Evolutionary conservation across 2,888 invertebrate genomes (phyloP).

Genomic region (Tiliacea citrago): DNA sequence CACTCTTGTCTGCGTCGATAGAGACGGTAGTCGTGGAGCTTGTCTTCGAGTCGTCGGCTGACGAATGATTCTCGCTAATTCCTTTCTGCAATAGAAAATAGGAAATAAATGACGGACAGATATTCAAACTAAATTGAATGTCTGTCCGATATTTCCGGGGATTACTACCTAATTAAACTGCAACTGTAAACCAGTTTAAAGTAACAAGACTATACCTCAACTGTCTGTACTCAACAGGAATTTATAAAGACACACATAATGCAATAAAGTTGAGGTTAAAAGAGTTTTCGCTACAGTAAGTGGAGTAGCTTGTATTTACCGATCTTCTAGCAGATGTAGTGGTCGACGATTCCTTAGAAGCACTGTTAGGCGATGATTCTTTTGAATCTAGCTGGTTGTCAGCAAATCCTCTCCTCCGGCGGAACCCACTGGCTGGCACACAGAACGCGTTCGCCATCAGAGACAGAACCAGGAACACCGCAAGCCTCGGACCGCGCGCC

Average conservation of each 20-base stretch:
- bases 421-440: slow-evolving; percentile 67
- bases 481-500: slow-evolving; percentile 71
- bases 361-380: slow-evolving; percentile 16
- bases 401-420: slow-evolving; percentile 61
- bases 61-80: neutral
- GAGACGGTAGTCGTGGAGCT: slow-evolving; percentile 45
- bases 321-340: slow-evolving; percentile 13
- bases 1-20: slow-evolving; percentile 64
- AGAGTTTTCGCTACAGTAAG: no score
- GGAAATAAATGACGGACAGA: no score
- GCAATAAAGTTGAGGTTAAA: neutral
- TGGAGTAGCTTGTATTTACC: slow-evolving; percentile 5
- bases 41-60: slow-evolving; percentile 14
- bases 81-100: slow-evolving; percentile 29
- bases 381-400: slow-evolving; percentile 34
- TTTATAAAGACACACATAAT: neutral
- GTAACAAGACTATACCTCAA: neutral
- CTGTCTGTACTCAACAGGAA: neutral
- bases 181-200: slow-evolving; percentile 3
- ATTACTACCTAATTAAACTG: neutral
- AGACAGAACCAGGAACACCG: slow-evolving; percentile 71
- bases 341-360: slow-evolving; percentile 16
- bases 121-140: slow-evolving; percentile 2
- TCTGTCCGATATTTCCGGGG: neutral
- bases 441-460: slow-evolving; percentile 77